Base-by-base conservation (phyloP, 2,113 vertebrate species). In the Tauraco erythrolophus region DNA sequence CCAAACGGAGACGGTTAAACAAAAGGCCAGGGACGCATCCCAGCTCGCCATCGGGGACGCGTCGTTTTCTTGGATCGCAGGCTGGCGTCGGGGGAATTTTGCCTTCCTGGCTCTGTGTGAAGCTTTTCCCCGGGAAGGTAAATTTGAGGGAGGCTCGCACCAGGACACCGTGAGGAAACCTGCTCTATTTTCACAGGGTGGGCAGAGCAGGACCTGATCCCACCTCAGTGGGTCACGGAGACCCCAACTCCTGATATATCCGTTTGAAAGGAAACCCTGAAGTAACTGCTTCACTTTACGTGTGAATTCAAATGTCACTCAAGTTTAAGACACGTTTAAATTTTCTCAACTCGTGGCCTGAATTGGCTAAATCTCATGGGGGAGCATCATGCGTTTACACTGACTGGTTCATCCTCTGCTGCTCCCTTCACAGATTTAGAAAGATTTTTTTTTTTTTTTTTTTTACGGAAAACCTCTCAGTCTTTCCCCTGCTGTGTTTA, bases 301-400 rank as follows among this genome's bases (percentile, higher is more conserved):
- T 23, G 28, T 2, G 6, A 65, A 89, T 65, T 25, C 33, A 60
- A 74, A 50, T 10, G 1, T 18, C 16, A 6, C 12, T 81, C 39
- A 53, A 53, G 37, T 58, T 58, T 45, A 41, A 21, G 33, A 87
- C 6, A 12, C 0, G 0, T 21, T 48, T 16, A 72, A 66, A 10
- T 65, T 91, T 86, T 53, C 28, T 72, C 3, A 0, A 9, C 14
- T 50, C 0, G 0, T 16, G 48, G 19, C 8, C 53, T n/a, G 23
- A 82, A 70, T 4, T 43, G n/a, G 33, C 4, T 75, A 57, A 83
- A 45, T 17, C 31, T 39, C 50, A 51, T 0, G 1, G 24, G 9
- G 16, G 7, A 89, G 4, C 23, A 68, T 18, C 11, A 1, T 0
- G 0, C 3, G 12, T 35, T 76, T 13, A 14, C 9, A 35, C 16